A percentile compares a stretch with the other conserved stretches of the same genome.
These are phyloP conservation scores for Zaprionus vittiger DNA, from an alignment of 1,140 invertebrate species.

Conservation along the genomic window DNA sequence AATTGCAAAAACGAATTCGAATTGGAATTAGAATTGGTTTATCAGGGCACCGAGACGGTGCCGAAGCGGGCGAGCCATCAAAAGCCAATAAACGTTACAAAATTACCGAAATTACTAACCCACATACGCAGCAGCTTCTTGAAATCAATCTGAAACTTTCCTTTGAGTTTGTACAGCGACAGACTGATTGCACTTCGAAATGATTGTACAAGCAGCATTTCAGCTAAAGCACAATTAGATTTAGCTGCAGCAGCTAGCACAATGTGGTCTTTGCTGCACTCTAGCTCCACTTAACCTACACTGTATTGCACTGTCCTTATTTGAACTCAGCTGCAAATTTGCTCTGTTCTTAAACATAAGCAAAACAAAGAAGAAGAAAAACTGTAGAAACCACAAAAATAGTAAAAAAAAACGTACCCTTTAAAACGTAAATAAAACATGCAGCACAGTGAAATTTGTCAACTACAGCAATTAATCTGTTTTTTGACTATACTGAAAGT, in stretches of 20 bases:
- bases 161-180: no score
- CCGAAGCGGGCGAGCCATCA: conserved; percentile 5
- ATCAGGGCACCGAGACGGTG: background rate
- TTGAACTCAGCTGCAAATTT: background rate
- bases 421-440: background rate
- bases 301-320: background rate
- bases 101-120: conserved; percentile 31
- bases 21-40: conserved; percentile 29
- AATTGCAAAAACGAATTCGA: conserved; percentile 17
- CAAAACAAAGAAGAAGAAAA: background rate
- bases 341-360: background rate
- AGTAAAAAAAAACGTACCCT: background rate
- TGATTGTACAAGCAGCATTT: no score
- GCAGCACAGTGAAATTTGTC: background rate
- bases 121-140: background rate
- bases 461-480: background rate
- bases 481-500: background rate
- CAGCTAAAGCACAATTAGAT: no score
- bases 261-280: no score
- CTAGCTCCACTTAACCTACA: background rate
- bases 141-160: background rate
- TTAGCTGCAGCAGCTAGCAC: no score
- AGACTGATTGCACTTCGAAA: no score
- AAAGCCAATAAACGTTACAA: conserved; percentile 33
- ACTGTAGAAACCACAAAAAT: background rate